Evolutionary conservation across 2,113 vertebrate species (phyloP).

Genomic region (Oreocharis arfaki): DNA sequence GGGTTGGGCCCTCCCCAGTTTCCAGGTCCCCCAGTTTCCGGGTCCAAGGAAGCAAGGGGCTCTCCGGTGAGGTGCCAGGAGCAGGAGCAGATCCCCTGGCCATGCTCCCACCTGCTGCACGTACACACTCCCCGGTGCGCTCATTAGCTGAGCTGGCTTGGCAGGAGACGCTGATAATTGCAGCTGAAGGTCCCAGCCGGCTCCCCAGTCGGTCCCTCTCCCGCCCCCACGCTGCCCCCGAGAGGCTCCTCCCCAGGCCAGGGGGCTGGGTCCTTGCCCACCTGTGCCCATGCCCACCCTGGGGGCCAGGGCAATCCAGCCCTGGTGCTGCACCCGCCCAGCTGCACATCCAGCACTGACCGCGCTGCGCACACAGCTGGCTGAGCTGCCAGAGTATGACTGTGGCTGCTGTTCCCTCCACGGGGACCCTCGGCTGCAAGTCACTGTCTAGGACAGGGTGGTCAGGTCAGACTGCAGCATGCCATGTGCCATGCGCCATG

Average conservation of each 20-base stretch:
- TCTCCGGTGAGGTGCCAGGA: not conserved
- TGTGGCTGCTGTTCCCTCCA: accelerated
- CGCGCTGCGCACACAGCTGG: accelerated
- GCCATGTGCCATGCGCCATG: accelerated
- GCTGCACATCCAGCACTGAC: not conserved
- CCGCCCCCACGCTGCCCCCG: not conserved
- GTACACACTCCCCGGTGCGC: not conserved
- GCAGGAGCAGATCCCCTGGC: accelerated
- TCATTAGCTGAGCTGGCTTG: not conserved
- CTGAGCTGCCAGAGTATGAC: not conserved
- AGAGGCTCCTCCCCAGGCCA: not conserved
- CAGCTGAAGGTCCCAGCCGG: not conserved
- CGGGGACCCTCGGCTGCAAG: not conserved
- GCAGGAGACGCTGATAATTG: not conserved
- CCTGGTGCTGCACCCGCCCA: not conserved
- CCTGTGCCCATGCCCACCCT: not conserved
- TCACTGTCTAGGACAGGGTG: accelerated
- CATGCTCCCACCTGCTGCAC: accelerated
- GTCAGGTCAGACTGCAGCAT: accelerated
- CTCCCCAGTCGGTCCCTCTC: not conserved
- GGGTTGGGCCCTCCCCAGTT: accelerated
- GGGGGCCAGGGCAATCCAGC: not conserved
- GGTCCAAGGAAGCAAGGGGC: not conserved
- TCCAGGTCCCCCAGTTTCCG: accelerated
- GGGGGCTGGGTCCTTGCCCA: not conserved